Evolutionary conservation across 2,797 vertebrate species (phyloP).

Genomic region (Pogonophryne albipinna): DNA sequence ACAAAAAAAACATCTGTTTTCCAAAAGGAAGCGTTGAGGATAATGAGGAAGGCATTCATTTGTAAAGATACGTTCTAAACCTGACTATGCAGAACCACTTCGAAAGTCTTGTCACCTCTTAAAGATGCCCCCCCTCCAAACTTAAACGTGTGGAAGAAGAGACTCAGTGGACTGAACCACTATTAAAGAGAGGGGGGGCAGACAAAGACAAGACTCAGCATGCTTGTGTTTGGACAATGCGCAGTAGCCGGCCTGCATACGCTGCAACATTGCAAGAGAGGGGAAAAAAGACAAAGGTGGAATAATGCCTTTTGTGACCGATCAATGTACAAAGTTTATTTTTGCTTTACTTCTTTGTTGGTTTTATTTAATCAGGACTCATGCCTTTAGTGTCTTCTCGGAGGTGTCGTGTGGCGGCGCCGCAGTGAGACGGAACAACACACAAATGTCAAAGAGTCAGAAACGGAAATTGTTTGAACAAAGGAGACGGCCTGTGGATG

Average conservation of each 20-base stretch:
- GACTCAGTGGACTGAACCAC: slow-evolving; percentile 64
- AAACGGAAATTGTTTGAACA: slow-evolving; percentile 46
- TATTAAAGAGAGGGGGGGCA: slow-evolving; percentile 18
- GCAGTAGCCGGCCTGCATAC: slow-evolving; percentile 63
- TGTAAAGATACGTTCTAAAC: slow-evolving; percentile 76
- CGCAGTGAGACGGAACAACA: slow-evolving; percentile 57
- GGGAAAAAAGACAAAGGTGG: slow-evolving; percentile 53
- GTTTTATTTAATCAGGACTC: slow-evolving; percentile 76
- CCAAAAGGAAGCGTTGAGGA: slow-evolving; percentile 74
- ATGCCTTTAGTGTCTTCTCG: slow-evolving; percentile 85
- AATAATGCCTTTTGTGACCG: slow-evolving; percentile 78
- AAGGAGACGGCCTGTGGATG: slow-evolving; percentile 41
- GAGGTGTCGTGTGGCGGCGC: slow-evolving; percentile 57
- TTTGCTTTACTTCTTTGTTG: slow-evolving; percentile 72
- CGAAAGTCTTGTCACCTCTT: slow-evolving; percentile 61
- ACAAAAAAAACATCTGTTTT: slow-evolving; percentile 66
- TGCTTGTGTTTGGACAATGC: slow-evolving; percentile 65
- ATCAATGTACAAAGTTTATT: slow-evolving; percentile 81
- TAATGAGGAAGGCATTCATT: slow-evolving; percentile 76
- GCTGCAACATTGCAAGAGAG: slow-evolving; percentile 59
- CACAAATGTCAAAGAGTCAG: slow-evolving; percentile 44
- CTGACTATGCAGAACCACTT: slow-evolving; percentile 89
- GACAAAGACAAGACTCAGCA: slow-evolving; percentile 51
- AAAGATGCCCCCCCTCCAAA: slow-evolving; percentile 34
- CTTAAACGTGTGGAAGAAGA: slow-evolving; percentile 14